phyloP scores from a whole-genome alignment of 2,888 invertebrate genomes.

The Pheosia gnoma region DNA sequence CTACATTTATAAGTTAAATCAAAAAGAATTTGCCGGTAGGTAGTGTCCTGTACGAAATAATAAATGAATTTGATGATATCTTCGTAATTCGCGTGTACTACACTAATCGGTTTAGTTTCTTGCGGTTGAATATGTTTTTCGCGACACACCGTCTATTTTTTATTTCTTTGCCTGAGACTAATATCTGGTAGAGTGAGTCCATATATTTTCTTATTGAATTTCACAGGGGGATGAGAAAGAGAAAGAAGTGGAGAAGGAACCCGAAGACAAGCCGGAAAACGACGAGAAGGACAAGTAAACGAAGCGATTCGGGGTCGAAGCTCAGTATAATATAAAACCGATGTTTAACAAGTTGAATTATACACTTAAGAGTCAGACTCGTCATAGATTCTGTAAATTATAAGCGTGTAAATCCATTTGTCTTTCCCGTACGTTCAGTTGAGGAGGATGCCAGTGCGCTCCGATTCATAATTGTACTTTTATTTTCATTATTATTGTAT shows the following conservation, averaged over 20 bases:
- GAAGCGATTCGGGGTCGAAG: conserved; percentile 28
- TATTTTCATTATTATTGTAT: conserved; percentile 41
- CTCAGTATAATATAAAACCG: conserved; percentile 36
- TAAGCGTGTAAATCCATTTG: conserved; percentile 81
- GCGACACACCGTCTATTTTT: neutral
- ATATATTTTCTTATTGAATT: neutral
- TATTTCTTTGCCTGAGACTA: neutral
- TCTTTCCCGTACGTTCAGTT: conserved; percentile 76
- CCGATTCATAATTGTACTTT: conserved; percentile 46
- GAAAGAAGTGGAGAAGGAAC: conserved; percentile 85
- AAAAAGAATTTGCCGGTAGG: too few relatives aligned
- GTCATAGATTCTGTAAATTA: conserved; percentile 70
- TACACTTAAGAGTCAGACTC: conserved; percentile 71
- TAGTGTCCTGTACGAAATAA: too few relatives aligned
- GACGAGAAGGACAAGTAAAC: conserved; percentile 62
- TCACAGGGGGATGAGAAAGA: conserved; percentile 90
- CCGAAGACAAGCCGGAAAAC: conserved; percentile 88
- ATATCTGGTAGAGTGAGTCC: neutral
- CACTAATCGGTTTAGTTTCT: too few relatives aligned
- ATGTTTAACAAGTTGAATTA: conserved; percentile 50
- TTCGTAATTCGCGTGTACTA: too few relatives aligned
- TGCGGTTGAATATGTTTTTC: too few relatives aligned
- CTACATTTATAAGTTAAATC: too few relatives aligned
- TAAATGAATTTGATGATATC: too few relatives aligned
- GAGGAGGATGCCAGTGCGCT: conserved; percentile 50